Conservation (phyloP, 2,113 vertebrate genomes). For the Aegithalos caudatus region DNA sequence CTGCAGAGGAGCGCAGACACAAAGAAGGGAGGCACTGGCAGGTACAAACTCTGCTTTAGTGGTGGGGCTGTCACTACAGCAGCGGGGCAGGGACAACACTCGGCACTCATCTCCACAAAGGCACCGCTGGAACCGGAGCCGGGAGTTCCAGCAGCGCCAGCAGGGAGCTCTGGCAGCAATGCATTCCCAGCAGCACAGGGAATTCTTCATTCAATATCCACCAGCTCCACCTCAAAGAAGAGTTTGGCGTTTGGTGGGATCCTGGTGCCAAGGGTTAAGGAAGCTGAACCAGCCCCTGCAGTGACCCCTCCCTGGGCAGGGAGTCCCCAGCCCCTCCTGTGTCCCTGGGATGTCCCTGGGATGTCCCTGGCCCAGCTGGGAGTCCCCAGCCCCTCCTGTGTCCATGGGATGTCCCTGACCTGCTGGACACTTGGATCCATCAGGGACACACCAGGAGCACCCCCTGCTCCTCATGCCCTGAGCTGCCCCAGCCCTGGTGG, state of each 20-base stretch:
- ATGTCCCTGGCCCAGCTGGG: too few species aligned
- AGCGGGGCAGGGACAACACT: neutral
- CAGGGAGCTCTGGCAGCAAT: neutral
- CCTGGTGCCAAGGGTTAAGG: constrained; percentile 82
- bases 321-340: rapidly evolving
- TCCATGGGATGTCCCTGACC: neutral
- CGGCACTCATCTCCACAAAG: neutral
- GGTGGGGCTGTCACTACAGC: neutral
- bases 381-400: rapidly evolving
- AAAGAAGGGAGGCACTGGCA: neutral
- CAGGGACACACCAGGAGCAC: rapidly evolving
- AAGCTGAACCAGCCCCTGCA: neutral
- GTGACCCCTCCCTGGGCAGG: neutral
- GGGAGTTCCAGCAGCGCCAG: neutral
- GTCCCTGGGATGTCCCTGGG: neutral
- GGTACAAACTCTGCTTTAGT: constrained; percentile 39
- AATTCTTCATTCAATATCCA: constrained; percentile 81
- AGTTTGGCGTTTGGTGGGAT: constrained; percentile 96
- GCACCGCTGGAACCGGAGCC: neutral
- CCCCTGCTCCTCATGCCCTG: neutral
- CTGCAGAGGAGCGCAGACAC: neutral
- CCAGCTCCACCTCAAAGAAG: constrained; percentile 92
- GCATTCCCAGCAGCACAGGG: neutral
- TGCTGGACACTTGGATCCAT: too few species aligned
- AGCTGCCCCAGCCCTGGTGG: rapidly evolving